Base-by-base conservation (phyloP, 2,113 vertebrate genomes). In the Orthochromis indermauri region DNA sequence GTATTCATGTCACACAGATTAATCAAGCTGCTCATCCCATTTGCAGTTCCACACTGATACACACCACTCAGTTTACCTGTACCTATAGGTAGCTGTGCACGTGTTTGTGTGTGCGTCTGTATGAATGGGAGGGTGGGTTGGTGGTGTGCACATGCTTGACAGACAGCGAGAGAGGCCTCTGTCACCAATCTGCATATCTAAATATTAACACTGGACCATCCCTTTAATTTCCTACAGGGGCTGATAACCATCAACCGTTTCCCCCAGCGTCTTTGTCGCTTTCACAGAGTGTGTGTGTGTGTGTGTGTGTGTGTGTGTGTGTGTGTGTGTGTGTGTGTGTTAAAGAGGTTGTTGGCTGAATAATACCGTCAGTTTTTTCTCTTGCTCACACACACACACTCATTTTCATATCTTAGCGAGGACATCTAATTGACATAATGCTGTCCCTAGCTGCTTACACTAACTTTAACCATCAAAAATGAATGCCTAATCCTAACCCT, bases 221-320 rank as follows among this genome's bases (percentile, higher is more conserved):
- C 97, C 96, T 99, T 99, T 99, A 98, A 99, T 99, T 99, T 99
- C 98, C 98, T 98, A 97, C 97, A 97, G 97, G 96, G 95, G 95
- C 97, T 96, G 98, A 99, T 99, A 98, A 97, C 98, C 97, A 98
- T 98, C 97, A 96, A 37, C 6, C 31, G 93, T 95, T 97, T 97
- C 96, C 96, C 97, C 97, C 97, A 96, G 97, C 97, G 95, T 97
- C 97, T 97, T 96, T 97, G 96, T 97, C 95, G 94, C 90, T 95
- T 81, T 51, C 31, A 81, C 82, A 17, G 71, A 17, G 19, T 35
- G 81, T 47, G 53, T 21, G 16, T 17, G 83, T 78, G 78, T 63
- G 61, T 53, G 68, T 8, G 26, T 9, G 82, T 4, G 37, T 2
- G 53, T 19, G 66, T 6, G 24, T 5, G 82, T 4, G 54, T 3